Evolutionary conservation across 2,888 invertebrate species (phyloP).

Genomic region (Ichneumon xanthorius): DNA sequence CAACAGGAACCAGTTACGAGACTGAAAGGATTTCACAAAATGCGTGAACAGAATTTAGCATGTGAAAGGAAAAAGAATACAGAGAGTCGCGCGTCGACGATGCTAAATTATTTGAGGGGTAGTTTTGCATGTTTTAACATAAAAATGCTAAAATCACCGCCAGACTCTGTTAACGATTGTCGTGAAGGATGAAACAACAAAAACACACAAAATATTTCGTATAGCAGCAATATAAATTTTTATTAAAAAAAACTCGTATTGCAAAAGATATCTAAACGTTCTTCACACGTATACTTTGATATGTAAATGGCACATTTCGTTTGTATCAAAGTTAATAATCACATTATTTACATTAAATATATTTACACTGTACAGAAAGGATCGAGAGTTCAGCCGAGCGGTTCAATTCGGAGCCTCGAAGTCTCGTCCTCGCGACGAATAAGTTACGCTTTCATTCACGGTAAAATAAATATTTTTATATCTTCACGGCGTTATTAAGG

Average conservation of each 20-base stretch:
- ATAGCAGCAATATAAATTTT: constrained; percentile 60
- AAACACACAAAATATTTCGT: constrained; percentile 25
- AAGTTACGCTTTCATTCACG: constrained; percentile 47
- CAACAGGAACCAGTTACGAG: constrained; percentile 3
- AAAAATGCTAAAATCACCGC: constrained; percentile 51
- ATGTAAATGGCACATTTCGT: constrained; percentile 72
- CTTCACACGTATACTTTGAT: constrained; percentile 69
- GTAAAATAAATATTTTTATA: constrained; percentile 66
- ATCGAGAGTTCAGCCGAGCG: not conserved
- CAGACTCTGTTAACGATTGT: not conserved
- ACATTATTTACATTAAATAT: constrained; percentile 62
- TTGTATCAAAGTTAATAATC: constrained; percentile 47
- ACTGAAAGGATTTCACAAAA: constrained; percentile 53
- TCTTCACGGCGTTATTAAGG: constrained; percentile 70
- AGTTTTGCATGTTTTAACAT: constrained; percentile 58
- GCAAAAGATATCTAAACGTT: constrained; percentile 78
- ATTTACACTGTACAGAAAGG: constrained; percentile 76
- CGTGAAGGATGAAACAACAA: constrained; percentile 10
- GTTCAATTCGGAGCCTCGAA: constrained; percentile 51
- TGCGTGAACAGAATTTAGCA: constrained; percentile 57
- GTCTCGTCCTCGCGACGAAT: constrained; percentile 68
- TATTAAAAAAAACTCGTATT: constrained; percentile 72
- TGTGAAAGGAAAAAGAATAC: constrained; percentile 47
- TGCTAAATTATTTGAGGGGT: constrained; percentile 29
- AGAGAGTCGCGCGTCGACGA: not conserved